phyloP scores from a whole-genome alignment of 92 coral and sea anemone species.

The Parazoanthus atlanticus region DNA sequence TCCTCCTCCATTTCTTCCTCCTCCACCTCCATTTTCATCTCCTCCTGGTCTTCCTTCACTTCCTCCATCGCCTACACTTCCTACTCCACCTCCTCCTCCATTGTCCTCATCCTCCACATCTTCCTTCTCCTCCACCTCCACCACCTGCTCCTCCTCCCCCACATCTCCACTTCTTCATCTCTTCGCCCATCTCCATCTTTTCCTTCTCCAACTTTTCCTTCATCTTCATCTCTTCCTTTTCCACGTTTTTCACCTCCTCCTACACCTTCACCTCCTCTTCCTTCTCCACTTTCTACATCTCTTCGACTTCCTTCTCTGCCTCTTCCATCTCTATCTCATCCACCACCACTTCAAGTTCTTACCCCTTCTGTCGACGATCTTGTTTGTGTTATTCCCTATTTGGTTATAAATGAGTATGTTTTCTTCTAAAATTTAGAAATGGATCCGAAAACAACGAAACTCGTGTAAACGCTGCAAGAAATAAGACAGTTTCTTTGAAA shows the following conservation, averaged over 20 bases:
- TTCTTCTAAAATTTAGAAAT: constrained; percentile 8
- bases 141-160: neutral
- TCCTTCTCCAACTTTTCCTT: no score
- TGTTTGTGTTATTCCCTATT: neutral
- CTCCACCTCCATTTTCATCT: neutral
- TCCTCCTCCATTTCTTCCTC: no score
- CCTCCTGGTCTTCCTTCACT: neutral
- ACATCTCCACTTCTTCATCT: neutral
- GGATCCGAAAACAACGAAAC: neutral
- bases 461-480: neutral
- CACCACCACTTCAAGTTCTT: neutral
- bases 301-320: neutral
- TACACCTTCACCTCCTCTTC: no score
- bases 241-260: no score
- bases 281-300: neutral
- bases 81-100: neutral
- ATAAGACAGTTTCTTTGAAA: neutral
- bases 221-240: no score
- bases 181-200: neutral
- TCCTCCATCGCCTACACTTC: neutral
- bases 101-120: neutral
- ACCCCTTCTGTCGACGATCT: neutral
- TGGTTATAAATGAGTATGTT: neutral
- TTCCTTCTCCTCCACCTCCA: neutral
- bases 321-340: neutral